phyloP scores from a whole-genome alignment of 2,113 vertebrate genomes.

The Lampris incognitus region DNA sequence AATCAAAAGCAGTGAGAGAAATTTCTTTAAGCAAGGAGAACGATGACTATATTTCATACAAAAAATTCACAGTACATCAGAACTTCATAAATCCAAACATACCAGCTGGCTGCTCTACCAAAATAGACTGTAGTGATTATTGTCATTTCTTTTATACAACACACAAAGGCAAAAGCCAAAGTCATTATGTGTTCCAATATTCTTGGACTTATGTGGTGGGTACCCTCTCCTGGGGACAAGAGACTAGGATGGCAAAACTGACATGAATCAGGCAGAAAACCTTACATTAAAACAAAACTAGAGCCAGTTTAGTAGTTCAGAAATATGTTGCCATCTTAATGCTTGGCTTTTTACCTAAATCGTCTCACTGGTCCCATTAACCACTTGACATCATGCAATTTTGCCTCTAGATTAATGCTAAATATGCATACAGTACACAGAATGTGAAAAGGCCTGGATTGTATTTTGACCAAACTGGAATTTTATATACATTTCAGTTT shows the following conservation, averaged over 20 bases:
- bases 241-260: constrained; percentile 23
- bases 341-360: no score
- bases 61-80: constrained; percentile 55
- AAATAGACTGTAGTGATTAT: constrained; percentile 58
- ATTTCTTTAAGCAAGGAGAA: constrained; percentile 44
- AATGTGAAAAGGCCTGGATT: neutral
- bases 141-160: constrained; percentile 49
- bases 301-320: neutral
- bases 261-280: no score
- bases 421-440: neutral
- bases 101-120: constrained; percentile 36
- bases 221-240: neutral
- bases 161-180: constrained; percentile 60
- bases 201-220: constrained; percentile 10
- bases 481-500: no score
- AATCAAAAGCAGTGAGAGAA: constrained; percentile 58
- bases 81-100: constrained; percentile 52
- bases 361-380: no score
- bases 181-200: constrained; percentile 55
- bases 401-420: neutral
- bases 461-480: neutral
- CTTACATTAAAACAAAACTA: no score
- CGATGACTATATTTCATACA: constrained; percentile 46
- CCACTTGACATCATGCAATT: neutral
- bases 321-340: neutral